Base-by-base conservation (phyloP, 2,797 vertebrate species). In the Thripadectes ignobilis region DNA sequence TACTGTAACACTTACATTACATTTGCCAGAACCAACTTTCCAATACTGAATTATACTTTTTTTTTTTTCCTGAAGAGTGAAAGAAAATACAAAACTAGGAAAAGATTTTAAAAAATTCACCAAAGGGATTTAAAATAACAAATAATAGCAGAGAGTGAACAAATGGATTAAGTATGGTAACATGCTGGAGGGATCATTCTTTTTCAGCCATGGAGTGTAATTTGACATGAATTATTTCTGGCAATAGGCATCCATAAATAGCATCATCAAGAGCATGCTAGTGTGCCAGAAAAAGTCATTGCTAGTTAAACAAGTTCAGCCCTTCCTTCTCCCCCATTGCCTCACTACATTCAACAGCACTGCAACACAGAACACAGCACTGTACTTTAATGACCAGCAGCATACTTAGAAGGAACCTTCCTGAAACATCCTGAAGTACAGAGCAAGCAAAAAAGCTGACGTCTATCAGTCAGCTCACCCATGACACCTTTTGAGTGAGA, bases 151-250 rank as follows among this genome's bases (percentile, higher is more conserved):
- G 34, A 58, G 61, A 65, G 43, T 32, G 58, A 93, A 93, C 43
- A 82, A 96, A 93, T 45, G 30, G 55, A 55, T 71, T 62, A 93
- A 86, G 68, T 81, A 94, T 69, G 85, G 93, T 81, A 96, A 94
- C 15, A 36, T 65, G 73, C 82, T 89, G 85, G 83, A 96, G 79
- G 96, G 91, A 97, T 49, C 97, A 84, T 43, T 93, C 93, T 96
- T 96, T 96, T 92, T 95, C 95, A 83, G 6, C 86, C 71, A 79
- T 67, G 46, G 93, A 95, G 89, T 82, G 55, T 20, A 91, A 93
- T 91, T 93, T 88, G 92, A 97, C 89, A 69, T 69, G 63, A 94
- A 57, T 96, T 97, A 95, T 95, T 97, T 96, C 96, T 97, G 97
- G 97, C 94, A 43, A 68, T 43, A 30, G 52, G 17, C 9, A n/a